phyloP scores from a whole-genome alignment of 1,140 invertebrate species.

The Sesamia nonagrioides region DNA sequence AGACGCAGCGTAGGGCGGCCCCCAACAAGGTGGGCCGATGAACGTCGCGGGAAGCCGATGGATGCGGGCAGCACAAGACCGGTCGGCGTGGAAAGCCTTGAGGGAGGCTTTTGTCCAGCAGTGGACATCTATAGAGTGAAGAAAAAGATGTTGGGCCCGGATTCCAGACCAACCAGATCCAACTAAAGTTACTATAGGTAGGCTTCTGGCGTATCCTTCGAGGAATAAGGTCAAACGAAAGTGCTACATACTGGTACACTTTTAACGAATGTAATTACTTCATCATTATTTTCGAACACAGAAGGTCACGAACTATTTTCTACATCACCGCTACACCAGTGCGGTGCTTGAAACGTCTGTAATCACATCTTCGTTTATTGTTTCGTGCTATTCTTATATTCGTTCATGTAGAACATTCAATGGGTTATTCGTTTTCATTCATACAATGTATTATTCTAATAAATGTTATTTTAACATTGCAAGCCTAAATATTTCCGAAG shows the following conservation, averaged over 20 bases:
- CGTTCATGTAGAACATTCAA: conserved; percentile 4
- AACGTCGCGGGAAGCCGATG: too few species aligned
- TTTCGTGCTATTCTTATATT: conserved; percentile 7
- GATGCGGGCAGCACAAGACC: too few species aligned
- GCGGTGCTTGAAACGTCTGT: conserved; percentile 5
- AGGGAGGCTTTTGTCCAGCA: too few species aligned
- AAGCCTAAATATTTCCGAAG: conserved; percentile 12
- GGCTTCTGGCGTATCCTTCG: too few species aligned
- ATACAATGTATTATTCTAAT: conserved; percentile 5
- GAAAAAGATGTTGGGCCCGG: too few species aligned
- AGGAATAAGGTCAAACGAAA: conserved; percentile 16
- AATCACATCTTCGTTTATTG: conserved; percentile 7
- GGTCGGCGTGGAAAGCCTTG: too few species aligned
- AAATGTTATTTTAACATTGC: not conserved
- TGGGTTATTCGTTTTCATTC: conserved; percentile 12
- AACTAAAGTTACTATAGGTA: too few species aligned
- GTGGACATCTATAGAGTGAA: too few species aligned
- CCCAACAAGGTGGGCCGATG: too few species aligned
- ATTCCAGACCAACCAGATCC: too few species aligned
- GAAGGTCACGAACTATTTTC: conserved; percentile 36
- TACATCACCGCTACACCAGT: not conserved
- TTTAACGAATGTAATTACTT: conserved; percentile 19
- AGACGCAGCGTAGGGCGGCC: too few species aligned
- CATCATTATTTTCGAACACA: conserved; percentile 20
- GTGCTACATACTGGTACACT: not conserved